phyloP scores from a whole-genome alignment of 2,888 invertebrate species.

The Limnephilus rhombicus region DNA sequence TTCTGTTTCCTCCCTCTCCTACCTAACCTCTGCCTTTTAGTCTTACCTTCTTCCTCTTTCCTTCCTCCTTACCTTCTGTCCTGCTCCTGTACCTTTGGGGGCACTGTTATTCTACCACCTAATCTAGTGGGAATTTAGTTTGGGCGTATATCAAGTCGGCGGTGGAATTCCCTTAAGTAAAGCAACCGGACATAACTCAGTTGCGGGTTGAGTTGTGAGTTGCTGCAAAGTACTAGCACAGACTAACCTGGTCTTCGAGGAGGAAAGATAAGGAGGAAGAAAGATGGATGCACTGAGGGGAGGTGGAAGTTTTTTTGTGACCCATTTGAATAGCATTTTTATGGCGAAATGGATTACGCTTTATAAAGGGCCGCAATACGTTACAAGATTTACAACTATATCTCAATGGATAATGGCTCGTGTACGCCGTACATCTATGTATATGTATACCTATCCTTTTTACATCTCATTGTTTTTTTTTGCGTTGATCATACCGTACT shows the following conservation, averaged over 20 bases:
- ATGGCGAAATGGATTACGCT: not conserved
- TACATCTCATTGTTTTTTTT: too few species aligned
- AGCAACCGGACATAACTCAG: conserved; percentile 65
- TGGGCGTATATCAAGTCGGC: conserved; percentile 59
- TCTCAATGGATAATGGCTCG: not conserved
- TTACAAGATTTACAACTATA: not conserved
- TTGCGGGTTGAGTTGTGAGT: conserved; percentile 43
- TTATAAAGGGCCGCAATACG: not conserved
- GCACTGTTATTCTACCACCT: conserved; percentile 48
- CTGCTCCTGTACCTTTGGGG: not conserved
- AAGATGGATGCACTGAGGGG: not conserved
- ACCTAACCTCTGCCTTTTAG: not conserved
- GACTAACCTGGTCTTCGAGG: conserved; percentile 51
- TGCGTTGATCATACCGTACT: too few species aligned
- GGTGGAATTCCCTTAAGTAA: conserved; percentile 61
- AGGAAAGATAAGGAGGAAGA: conserved; percentile 17
- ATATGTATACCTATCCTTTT: too few species aligned
- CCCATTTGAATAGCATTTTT: not conserved
- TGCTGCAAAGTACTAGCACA: conserved; percentile 46
- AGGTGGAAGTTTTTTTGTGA: not conserved
- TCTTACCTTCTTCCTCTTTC: conserved; percentile 2
- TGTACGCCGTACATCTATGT: too few species aligned
- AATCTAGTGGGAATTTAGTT: conserved; percentile 53
- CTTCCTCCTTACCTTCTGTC: not conserved
- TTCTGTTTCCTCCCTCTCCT: conserved; percentile 5